A percentile compares a stretch with the other conserved stretches of the same genome.
Conservation (phyloP, 2,888 invertebrate species). For the Glomeris marginata region DNA sequence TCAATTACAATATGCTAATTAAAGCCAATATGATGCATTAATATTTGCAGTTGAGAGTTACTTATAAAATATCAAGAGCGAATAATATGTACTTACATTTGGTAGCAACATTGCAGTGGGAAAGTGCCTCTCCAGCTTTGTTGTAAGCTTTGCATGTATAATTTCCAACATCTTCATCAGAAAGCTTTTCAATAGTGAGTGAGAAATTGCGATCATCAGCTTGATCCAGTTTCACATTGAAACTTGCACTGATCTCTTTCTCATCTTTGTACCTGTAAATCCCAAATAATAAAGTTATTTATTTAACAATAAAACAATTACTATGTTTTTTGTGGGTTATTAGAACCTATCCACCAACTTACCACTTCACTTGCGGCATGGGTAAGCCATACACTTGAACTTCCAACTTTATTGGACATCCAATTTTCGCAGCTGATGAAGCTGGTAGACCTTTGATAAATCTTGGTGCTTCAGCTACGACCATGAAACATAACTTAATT, state of each 20-base stretch:
- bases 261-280: slow-evolving; percentile 20
- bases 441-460: slow-evolving; percentile 19
- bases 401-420: slow-evolving; percentile 15
- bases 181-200: slow-evolving; percentile 15
- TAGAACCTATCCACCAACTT: too few species aligned
- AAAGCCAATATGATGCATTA: too few species aligned
- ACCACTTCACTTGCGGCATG: slow-evolving; percentile 17
- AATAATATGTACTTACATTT: slow-evolving; percentile 13
- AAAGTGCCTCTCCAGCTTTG: slow-evolving; percentile 15
- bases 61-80: neutral
- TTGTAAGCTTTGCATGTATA: slow-evolving; percentile 18
- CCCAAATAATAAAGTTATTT: neutral
- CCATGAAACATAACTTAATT: neutral
- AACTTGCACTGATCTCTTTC: slow-evolving; percentile 17
- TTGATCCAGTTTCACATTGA: slow-evolving; percentile 15
- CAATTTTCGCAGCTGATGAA: too few species aligned
- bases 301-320: too few species aligned
- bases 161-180: slow-evolving; percentile 16
- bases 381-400: slow-evolving; percentile 17
- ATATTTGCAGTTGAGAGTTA: too few species aligned
- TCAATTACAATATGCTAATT: too few species aligned
- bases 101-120: slow-evolving; percentile 14
- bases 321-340: too few species aligned
- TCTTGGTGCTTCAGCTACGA: slow-evolving; percentile 26
- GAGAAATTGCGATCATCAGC: slow-evolving; percentile 12